These are phyloP conservation scores for Piaya cayana DNA, from an alignment of 2,113 vertebrate species.

Conservation along the genomic window DNA sequence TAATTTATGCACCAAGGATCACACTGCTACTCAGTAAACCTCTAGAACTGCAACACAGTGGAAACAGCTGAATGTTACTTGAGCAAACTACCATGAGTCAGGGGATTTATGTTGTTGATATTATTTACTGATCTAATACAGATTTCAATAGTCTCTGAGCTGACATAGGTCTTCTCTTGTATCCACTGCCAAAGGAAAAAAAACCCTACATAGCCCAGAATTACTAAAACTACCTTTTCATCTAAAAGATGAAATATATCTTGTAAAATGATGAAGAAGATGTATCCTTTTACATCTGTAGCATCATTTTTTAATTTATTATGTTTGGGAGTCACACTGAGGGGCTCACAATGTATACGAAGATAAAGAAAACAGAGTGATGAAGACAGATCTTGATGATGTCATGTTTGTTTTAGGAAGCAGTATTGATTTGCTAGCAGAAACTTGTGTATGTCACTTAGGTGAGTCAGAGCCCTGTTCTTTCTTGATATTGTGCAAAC, in stretches of 20 bases:
- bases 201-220: background rate
- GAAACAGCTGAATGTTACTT: background rate
- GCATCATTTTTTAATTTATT: background rate
- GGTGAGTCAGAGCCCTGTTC: background rate
- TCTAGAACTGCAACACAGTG: background rate
- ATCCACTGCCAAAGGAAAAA: background rate
- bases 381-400: background rate
- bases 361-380: background rate
- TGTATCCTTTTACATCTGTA: background rate
- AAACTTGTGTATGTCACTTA: background rate
- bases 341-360: background rate
- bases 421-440: background rate
- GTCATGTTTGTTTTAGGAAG: background rate
- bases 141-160: background rate
- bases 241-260: too few relatives aligned
- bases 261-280: too few relatives aligned
- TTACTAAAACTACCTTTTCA: background rate
- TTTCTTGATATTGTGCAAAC: background rate
- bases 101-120: background rate
- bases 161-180: background rate
- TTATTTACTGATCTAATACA: background rate
- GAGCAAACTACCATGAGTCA: background rate
- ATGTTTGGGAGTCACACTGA: background rate
- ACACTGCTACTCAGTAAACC: background rate
- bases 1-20: background rate